phyloP scores from a whole-genome alignment of 2,797 vertebrate genomes.

The Peromyscus eremicus region DNA sequence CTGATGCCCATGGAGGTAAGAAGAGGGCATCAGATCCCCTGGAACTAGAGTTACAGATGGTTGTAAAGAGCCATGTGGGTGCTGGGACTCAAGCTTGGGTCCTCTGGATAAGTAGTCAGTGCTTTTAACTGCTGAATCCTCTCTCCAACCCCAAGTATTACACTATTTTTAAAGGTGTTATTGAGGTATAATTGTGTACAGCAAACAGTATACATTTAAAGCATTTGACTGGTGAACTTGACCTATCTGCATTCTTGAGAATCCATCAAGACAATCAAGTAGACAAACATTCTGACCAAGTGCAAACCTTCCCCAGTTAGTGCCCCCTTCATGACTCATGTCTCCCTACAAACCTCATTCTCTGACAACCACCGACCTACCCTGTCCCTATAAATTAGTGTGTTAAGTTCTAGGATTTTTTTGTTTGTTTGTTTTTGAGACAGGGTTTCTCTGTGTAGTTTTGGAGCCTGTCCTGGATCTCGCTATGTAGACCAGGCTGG shows the following conservation, averaged over 20 bases:
- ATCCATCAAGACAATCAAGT: neutral
- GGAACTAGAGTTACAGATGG: neutral
- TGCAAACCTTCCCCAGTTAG: neutral
- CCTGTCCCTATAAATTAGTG: slow-evolving; percentile 17
- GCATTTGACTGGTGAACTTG: neutral
- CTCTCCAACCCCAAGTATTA: neutral
- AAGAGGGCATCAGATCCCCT: neutral
- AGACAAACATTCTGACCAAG: neutral
- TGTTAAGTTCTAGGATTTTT: slow-evolving; percentile 24
- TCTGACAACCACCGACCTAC: neutral
- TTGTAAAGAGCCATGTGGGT: neutral
- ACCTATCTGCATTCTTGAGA: neutral
- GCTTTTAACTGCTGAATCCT: neutral
- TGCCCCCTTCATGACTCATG: neutral
- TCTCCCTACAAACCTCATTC: neutral
- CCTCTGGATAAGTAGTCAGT: neutral
- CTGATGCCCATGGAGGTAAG: neutral
- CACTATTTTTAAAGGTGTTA: neutral
- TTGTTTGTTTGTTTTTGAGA: too few relatives aligned
- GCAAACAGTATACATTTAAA: slow-evolving; percentile 28
- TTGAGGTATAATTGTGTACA: neutral
- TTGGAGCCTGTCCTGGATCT: too few relatives aligned
- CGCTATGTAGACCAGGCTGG: too few relatives aligned
- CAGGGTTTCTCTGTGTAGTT: too few relatives aligned
- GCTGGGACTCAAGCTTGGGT: neutral